A percentile compares a stretch with the other conserved stretches of the same genome.
phyloP scores from a whole-genome alignment of 2,888 invertebrate species.

The Priocnemis perturbator region DNA sequence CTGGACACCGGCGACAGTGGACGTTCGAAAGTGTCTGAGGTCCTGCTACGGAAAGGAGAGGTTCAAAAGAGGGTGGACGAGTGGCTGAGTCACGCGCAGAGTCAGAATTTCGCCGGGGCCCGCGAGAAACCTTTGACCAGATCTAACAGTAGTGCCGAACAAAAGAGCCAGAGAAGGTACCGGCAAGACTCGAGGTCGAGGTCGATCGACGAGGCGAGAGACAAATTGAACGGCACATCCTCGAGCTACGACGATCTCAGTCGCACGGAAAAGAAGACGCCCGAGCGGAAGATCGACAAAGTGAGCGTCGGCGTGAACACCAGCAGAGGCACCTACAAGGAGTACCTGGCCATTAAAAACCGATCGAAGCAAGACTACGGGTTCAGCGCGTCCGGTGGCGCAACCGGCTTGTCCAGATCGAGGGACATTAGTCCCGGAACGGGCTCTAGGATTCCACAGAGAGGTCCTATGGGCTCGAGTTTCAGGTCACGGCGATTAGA shows the following conservation, averaged over 20 bases:
- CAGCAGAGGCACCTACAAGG: slow-evolving; percentile 61
- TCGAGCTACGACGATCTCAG: slow-evolving; percentile 67
- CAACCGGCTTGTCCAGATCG: slow-evolving; percentile 26
- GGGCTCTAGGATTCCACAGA: slow-evolving; percentile 60
- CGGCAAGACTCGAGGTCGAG: slow-evolving; percentile 58
- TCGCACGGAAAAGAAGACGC: slow-evolving; percentile 46
- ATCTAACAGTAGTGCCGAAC: slow-evolving; percentile 67
- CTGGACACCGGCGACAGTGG: slow-evolving; percentile 25
- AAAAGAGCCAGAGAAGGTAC: slow-evolving; percentile 57
- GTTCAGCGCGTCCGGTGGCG: slow-evolving; percentile 39
- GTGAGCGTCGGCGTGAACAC: slow-evolving; percentile 56
- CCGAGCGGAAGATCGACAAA: slow-evolving; percentile 50
- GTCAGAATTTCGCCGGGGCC: slow-evolving; percentile 53
- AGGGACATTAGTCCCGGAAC: slow-evolving; percentile 49
- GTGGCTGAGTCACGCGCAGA: slow-evolving; percentile 67
- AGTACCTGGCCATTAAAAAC: slow-evolving; percentile 55
- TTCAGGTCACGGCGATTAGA: slow-evolving; percentile 44
- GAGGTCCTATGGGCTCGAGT: slow-evolving; percentile 49
- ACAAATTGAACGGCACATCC: slow-evolving; percentile 58
- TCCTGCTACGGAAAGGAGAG: slow-evolving; percentile 64
- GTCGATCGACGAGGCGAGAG: slow-evolving; percentile 56
- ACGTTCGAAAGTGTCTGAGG: slow-evolving; percentile 53
- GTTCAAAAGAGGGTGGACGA: slow-evolving; percentile 69
- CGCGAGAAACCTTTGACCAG: slow-evolving; percentile 58
- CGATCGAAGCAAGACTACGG: slow-evolving; percentile 51